These are phyloP conservation scores for Hyles vespertilio DNA, from an alignment of 1,140 invertebrate species.

Conservation along the genomic window DNA sequence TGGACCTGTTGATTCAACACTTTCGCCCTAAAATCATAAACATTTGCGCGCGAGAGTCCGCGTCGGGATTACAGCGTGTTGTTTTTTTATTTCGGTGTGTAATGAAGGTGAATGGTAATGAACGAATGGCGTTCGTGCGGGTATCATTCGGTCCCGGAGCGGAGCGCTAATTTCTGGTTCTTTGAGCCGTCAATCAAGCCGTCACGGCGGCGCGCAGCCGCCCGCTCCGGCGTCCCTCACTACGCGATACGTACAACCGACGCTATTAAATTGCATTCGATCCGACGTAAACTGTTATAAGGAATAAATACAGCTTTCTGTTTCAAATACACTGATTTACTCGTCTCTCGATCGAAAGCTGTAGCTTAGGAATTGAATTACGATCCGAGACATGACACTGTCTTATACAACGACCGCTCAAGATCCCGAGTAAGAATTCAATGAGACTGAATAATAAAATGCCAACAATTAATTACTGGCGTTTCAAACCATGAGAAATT, in stretches of 20 bases:
- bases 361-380: no score
- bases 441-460: no score
- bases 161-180: constrained; percentile 57
- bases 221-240: no score
- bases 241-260: constrained; percentile 36
- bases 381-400: no score
- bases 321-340: no score
- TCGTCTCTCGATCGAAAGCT: no score
- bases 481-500: no score
- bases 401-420: no score
- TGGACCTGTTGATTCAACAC: constrained; percentile 60
- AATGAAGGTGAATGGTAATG: constrained; percentile 17
- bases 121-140: constrained; percentile 14
- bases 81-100: constrained; percentile 21
- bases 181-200: constrained; percentile 68
- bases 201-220: constrained; percentile 40
- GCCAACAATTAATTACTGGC: no score
- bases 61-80: constrained; percentile 44
- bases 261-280: constrained; percentile 41
- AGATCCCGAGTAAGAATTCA: no score
- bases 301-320: no score
- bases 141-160: constrained; percentile 30
- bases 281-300: constrained; percentile 1
- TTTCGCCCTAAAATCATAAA: constrained; percentile 53
- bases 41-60: constrained; percentile 29